Evolutionary conservation across 2,888 invertebrate species (phyloP).

Genomic region (Dusona sp.): DNA sequence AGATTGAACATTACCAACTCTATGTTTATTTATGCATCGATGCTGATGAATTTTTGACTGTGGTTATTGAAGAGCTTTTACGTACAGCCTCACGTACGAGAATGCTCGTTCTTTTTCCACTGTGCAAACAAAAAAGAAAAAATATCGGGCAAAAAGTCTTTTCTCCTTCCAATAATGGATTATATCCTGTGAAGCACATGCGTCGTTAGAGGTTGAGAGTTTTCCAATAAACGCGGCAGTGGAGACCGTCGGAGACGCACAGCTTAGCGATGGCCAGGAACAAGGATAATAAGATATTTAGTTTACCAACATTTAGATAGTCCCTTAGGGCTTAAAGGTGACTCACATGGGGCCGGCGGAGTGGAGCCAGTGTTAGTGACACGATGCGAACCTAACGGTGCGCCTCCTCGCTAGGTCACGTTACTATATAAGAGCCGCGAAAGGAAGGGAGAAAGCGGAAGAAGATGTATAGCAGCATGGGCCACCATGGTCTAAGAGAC

Average conservation of each 20-base stretch:
- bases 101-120: background rate
- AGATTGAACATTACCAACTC: background rate
- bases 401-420: conserved; percentile 37
- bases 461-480: conserved; percentile 71
- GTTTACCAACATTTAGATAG: conserved; percentile 81
- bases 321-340: conserved; percentile 74
- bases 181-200: conserved; percentile 63
- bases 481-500: conserved; percentile 83
- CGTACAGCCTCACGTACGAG: background rate
- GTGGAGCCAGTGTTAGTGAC: conserved; percentile 32
- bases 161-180: conserved; percentile 67
- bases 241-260: conserved; percentile 69
- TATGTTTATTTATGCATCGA: background rate
- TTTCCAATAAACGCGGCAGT: conserved; percentile 70
- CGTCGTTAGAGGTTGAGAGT: conserved; percentile 64
- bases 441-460: conserved; percentile 65
- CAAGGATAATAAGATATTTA: conserved; percentile 83
- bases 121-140: background rate
- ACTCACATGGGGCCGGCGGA: conserved; percentile 4
- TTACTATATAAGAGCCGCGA: conserved; percentile 33
- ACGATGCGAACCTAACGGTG: conserved; percentile 34
- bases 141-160: conserved; percentile 14
- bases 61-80: background rate
- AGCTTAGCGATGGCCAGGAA: conserved; percentile 72
- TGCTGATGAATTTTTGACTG: background rate